These are phyloP conservation scores for Daboia siamensis DNA, from an alignment of 2,113 vertebrate genomes.

Conservation along the genomic window DNA sequence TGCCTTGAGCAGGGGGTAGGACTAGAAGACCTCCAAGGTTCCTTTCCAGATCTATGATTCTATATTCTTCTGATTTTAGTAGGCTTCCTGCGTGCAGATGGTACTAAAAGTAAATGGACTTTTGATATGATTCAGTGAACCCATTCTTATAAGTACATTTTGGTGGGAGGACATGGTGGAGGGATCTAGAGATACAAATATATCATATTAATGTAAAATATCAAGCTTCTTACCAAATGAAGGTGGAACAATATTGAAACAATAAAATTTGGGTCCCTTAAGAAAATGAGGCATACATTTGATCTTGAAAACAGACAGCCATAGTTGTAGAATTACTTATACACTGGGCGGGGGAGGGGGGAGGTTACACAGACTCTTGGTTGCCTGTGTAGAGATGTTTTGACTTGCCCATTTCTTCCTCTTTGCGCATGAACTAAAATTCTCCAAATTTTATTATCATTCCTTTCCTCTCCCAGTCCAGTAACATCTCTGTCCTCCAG, in stretches of 20 bases:
- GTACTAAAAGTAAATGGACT: neutral
- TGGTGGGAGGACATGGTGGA: neutral
- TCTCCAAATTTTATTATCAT: neutral
- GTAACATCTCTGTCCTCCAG: constrained; percentile 25
- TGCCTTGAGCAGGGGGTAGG: neutral
- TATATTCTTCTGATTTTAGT: neutral
- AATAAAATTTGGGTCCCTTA: neutral
- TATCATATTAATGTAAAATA: neutral
- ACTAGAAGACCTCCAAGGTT: neutral
- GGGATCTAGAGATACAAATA: neutral
- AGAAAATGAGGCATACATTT: neutral
- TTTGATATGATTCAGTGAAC: neutral
- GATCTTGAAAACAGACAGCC: too few species aligned
- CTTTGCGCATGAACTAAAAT: neutral
- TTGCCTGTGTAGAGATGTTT: neutral
- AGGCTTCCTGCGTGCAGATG: neutral
- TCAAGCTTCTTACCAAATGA: neutral
- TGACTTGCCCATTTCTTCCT: neutral
- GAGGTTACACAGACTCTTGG: neutral
- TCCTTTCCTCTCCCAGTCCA: constrained; percentile 11
- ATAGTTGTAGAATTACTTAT: neutral
- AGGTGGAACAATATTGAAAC: neutral
- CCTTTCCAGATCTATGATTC: neutral
- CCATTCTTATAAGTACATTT: neutral
- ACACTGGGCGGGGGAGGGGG: neutral